These are phyloP conservation scores for Scolopax rusticola DNA, from an alignment of 2,797 vertebrate species.

Conservation along the genomic window DNA sequence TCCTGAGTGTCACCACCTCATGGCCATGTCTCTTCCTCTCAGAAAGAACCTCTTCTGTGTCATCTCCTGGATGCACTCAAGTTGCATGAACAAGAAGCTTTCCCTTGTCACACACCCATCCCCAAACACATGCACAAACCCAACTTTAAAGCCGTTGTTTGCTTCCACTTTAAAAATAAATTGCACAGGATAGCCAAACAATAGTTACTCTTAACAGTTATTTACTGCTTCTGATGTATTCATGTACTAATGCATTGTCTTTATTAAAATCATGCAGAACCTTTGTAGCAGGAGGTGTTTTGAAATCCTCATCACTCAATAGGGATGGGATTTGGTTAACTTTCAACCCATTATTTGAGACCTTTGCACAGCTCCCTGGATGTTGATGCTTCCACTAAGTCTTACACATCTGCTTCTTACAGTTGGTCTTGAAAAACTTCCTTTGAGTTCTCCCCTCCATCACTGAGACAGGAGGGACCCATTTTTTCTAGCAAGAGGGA, in stretches of 20 bases:
- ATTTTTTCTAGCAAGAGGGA: not conserved
- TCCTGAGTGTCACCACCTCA: not conserved
- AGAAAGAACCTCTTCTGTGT: not conserved
- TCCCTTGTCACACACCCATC: accelerated
- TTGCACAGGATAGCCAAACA: not conserved
- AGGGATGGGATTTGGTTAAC: not conserved
- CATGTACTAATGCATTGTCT: not conserved
- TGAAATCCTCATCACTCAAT: not conserved
- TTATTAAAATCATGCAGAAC: not conserved
- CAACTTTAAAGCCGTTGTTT: not conserved
- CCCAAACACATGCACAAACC: not conserved
- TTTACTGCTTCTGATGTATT: not conserved
- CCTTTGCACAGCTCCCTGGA: not conserved
- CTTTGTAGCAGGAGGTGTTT: not conserved
- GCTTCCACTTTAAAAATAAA: not conserved
- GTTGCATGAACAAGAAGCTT: not conserved
- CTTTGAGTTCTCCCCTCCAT: not conserved
- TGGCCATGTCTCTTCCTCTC: not conserved
- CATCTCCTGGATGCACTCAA: not conserved
- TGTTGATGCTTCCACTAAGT: not conserved
- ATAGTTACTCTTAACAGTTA: not conserved
- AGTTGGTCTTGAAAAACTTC: not conserved
- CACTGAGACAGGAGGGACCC: not conserved
- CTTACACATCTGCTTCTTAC: not conserved
- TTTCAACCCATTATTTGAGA: not conserved